Evolutionary conservation across 2,797 vertebrate genomes (phyloP), one percentile per base, ranked within the genome.

Genomic region (Arvicola amphibius): DNA sequence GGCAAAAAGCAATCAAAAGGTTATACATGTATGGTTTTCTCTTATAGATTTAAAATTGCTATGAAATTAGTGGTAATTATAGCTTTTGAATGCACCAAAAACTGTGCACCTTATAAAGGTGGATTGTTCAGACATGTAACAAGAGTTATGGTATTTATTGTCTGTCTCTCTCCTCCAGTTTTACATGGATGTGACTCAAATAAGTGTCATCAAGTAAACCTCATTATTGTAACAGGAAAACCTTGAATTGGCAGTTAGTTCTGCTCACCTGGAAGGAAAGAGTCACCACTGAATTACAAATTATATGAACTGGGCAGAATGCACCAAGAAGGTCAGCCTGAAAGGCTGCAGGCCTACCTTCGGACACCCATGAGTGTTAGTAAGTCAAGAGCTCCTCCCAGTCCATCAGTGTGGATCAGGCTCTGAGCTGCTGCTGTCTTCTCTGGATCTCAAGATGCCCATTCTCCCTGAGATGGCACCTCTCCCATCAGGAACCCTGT

Each of bases 161-260:
- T 46, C 27, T 53, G 67, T 83, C 40, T 67, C 43, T 78, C 16
- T 48, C 65, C 40, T 96, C 65, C 56, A 69, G 19, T 61, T 61
- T 91, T 87, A 37, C 34, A 14, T 81, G 78, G 37, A 46, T 40
- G 85, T 93, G 88, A 96, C 59, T 91, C 92, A 91, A n/a, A 5
- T n/a, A 46, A 59, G 56, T 76, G 34, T 91, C 88, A 95, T 69
- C 59, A 46, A 88, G 46, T 59, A 48, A 40, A 69, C 27, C 29
- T 37, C 29, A 67, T 69, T 85, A 59, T 40, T 53, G 21, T 87
- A 78, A 91, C 74, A 90, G 32, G 37, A 90, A 13, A 67, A 34
- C 43, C 25, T 80, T 90, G 53, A 86, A 65, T 67, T 90, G 32
- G 37, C 32, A n/a, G 71, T 71, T 74, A 69, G 65, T 34, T 69